Base-by-base conservation (phyloP, 2,888 invertebrate species). In the Andrena chrysosceles region DNA sequence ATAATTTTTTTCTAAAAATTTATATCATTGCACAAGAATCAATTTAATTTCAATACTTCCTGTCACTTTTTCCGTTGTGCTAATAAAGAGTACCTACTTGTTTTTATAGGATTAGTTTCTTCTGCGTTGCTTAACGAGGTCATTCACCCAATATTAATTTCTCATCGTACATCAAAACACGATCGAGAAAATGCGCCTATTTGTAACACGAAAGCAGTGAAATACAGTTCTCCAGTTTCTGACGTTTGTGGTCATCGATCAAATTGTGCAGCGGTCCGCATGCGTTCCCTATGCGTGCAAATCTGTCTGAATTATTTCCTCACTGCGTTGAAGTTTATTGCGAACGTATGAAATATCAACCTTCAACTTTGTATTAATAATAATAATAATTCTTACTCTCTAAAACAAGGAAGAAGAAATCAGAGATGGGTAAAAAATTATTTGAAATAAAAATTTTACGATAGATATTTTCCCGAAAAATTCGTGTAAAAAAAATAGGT, bases 201-300 rank as follows among this genome's bases (percentile, higher is more conserved):
- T 54, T 31, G 64, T 66, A 66, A 66, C 48, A 48, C 29, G 67
- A 67, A 49, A 20, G 6, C 52, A 16, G 52, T 33, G 52, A 52
- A 67, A 67, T 67, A 13, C 33, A 52, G 31, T 20, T 5, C 52
- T 5, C 52, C 13, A 54, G 29, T 67, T 52, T 67, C 67, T 67
- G 31, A 49, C 49, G 33, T 52, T 67, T 33, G 67, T n/a, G 26
- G 52, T 54, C 67, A 67, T 67, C 67, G 20, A 67, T 67, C 67
- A 67, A 67, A 54, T 54, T 54, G 20, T 7, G 7, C 54, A 54
- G 20, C 54, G 23, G 20, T 10, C 13, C 2, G 8, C 26, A 23
- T 54, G 10, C 23, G 10, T 54, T 26, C 54, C 23, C 54, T 54
- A 20, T 20, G 54, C 26, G 54, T 23, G 26, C 20, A 54, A 20